These are phyloP conservation scores for Australoheros scitulus DNA, from an alignment of 2,113 vertebrate genomes.

Conservation along the genomic window DNA sequence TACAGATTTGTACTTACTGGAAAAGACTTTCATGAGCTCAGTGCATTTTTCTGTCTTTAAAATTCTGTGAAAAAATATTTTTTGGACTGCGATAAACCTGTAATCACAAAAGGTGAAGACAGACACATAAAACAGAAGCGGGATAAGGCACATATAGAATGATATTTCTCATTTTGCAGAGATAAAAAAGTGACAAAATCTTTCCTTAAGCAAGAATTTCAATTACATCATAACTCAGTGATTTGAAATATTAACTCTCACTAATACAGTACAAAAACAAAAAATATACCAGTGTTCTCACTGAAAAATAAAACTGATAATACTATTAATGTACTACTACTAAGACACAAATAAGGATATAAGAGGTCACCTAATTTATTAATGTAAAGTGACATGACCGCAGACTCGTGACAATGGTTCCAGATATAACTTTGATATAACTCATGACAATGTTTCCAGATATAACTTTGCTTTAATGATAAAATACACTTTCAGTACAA, in stretches of 20 bases:
- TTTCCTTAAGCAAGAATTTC: not conserved
- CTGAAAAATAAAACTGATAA: not conserved
- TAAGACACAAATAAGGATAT: too few relatives aligned
- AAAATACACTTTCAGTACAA: too few relatives aligned
- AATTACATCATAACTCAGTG: not conserved
- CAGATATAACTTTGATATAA: too few relatives aligned
- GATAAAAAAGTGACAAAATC: not conserved
- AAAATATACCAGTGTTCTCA: too few relatives aligned
- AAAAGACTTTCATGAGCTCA: not conserved
- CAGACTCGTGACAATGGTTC: too few relatives aligned
- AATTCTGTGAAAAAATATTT: not conserved
- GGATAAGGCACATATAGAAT: not conserved
- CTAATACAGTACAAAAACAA: not conserved
- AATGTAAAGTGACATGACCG: too few relatives aligned
- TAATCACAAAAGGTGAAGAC: not conserved
- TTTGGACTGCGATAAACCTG: not conserved
- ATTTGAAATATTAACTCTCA: not conserved
- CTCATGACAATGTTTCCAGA: too few relatives aligned
- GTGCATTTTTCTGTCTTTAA: not conserved
- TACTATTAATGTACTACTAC: too few relatives aligned
- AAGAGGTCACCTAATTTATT: too few relatives aligned
- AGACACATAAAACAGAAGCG: not conserved
- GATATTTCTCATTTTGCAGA: not conserved
- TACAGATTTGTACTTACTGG: not conserved
- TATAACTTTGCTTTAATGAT: too few relatives aligned